Evolutionary conservation across 2,113 vertebrate genomes (phyloP), one percentile per base, ranked within the genome.

Genomic region (Cryptomyrus ogoouensis): DNA sequence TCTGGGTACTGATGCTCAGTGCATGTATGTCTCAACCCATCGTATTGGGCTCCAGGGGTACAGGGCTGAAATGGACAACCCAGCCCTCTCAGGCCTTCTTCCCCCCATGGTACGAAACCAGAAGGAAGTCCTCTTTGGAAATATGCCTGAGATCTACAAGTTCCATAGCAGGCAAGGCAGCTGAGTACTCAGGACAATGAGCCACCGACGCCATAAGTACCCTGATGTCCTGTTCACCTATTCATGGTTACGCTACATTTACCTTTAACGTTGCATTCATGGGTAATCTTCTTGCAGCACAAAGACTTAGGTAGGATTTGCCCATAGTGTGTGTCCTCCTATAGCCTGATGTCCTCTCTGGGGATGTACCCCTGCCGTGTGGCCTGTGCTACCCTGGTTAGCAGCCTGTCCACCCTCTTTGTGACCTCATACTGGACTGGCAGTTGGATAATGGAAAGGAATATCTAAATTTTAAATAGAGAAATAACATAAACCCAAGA

Each of bases 91-190:
- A 62, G 91, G 95, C 91, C 96, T 98, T 24, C 95, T 99, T 92
- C 98, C 98, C 35, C 92, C 96, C 0, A 83, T 95, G 80, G 95
- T 99, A 89, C 96, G 96, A 93, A 97, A 95, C 92, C 97, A 97
- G 94, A 99, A 98, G 93, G 98, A 99, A 0, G 88, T 99, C 90
- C 96, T 99, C 46, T 99, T 99, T 0, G 98, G 98, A 80, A 99
- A 99, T 95, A 98, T 99, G 97, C 96, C 98, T 0, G 97, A 99
- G 94, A 99, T 99, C 93, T 98, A 99, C 2, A 97, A 98, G 93
- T 99, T 99, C 91, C 98, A 99, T 93, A 98, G 97, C 96, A 97
- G 97, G 98, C 97, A 96, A 19, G 93, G 9, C 88, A 90, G 89
- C 87, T 91, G 90, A 50, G 90, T 89, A 80, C 35, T 89, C 42